Evolutionary conservation across 2,797 vertebrate species (phyloP).

Genomic region (Notamacropus eugenii): DNA sequence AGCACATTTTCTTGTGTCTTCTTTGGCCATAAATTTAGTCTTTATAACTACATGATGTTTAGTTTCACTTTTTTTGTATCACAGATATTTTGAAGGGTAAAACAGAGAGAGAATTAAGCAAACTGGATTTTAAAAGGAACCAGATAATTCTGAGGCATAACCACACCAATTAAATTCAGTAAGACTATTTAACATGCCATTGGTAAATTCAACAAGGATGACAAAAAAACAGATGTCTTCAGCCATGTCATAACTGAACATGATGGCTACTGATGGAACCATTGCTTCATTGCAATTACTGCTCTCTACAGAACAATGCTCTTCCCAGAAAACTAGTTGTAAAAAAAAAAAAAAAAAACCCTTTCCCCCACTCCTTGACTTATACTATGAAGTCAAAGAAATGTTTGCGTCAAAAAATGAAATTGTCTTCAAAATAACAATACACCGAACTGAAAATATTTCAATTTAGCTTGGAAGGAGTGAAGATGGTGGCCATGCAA

Average conservation of each 20-base stretch:
- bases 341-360: not conserved
- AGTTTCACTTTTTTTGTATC: not conserved
- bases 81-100: not conserved
- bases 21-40: not conserved
- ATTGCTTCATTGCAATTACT: not conserved
- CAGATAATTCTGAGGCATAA: not conserved
- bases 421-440: not conserved
- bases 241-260: not conserved
- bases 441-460: not conserved
- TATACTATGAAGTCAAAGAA: not conserved
- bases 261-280: not conserved
- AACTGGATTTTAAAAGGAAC: not conserved
- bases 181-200: not conserved
- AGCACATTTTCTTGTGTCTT: not conserved
- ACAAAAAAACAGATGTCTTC: not conserved
- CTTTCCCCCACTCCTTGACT: not conserved
- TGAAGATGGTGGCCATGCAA: not conserved
- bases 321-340: not conserved
- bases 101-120: not conserved
- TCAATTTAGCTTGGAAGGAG: not conserved
- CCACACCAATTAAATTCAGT: not conserved
- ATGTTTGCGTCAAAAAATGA: not conserved
- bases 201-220: not conserved
- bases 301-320: not conserved
- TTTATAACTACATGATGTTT: not conserved